These are phyloP conservation scores for Gambusia holbrooki DNA, from an alignment of 2,113 vertebrate genomes.

Conservation along the genomic window DNA sequence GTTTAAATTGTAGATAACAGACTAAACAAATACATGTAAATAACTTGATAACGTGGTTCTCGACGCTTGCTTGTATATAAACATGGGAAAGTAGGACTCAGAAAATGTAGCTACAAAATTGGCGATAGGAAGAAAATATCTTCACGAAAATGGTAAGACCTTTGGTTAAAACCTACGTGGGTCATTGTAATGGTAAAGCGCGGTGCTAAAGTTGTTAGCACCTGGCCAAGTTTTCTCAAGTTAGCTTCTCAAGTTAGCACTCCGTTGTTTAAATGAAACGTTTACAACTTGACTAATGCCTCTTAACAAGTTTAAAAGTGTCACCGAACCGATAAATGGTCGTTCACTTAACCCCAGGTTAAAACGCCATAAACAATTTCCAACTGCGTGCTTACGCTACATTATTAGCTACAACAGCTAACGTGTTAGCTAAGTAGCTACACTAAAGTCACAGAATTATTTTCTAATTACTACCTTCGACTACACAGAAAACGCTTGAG, in stretches of 20 bases:
- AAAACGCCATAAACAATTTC: neutral
- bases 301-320: neutral
- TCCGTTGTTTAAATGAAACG: too few species aligned
- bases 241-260: conserved; percentile 18
- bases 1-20: neutral
- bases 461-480: conserved; percentile 34
- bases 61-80: neutral
- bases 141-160: neutral
- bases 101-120: neutral
- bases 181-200: neutral
- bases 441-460: conserved; percentile 48
- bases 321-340: fast-evolving
- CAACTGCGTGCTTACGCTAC: conserved; percentile 27
- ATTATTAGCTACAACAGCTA: conserved; percentile 41
- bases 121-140: fast-evolving
- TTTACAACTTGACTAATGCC: neutral
- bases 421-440: conserved; percentile 37
- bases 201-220: conserved; percentile 30
- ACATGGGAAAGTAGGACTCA: fast-evolving
- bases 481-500: neutral
- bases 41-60: neutral
- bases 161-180: neutral
- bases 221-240: conserved; percentile 39
- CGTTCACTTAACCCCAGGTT: neutral
- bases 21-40: neutral